Conservation (phyloP, 1,140 invertebrate genomes). For the Lepidostoma basale region DNA sequence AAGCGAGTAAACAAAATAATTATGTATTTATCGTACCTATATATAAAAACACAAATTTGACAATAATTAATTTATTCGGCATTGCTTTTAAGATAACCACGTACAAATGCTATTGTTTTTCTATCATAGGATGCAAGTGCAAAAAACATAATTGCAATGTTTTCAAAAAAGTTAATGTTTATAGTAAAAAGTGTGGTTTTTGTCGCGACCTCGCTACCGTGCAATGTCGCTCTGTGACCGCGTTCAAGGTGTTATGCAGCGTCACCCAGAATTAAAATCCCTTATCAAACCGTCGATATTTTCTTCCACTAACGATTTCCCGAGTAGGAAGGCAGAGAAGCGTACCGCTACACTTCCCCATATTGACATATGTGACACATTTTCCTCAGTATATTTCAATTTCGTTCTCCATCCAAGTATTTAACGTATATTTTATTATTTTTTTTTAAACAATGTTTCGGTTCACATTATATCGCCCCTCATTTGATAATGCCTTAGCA, state of each 20-base stretch:
- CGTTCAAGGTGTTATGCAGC: neutral
- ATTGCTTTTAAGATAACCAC: neutral
- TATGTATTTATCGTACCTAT: neutral
- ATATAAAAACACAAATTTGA: neutral
- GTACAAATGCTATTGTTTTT: neutral
- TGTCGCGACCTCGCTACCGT: neutral
- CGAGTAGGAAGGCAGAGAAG: no score
- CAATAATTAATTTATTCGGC: neutral
- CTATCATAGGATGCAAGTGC: neutral
- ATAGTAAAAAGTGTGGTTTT: neutral
- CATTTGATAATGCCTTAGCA: no score
- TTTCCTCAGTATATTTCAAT: no score
- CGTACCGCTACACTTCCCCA: no score
- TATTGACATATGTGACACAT: no score
- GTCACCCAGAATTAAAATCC: neutral
- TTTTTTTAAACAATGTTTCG: no score
- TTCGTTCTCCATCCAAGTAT: no score
- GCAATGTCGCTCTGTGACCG: neutral
- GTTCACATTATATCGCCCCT: no score
- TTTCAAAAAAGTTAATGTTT: neutral
- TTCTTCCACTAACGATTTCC: no score
- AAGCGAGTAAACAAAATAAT: no score
- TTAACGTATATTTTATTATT: no score
- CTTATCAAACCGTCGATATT: neutral
- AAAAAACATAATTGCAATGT: neutral